These are phyloP conservation scores for Sander vitreus DNA, from an alignment of 2,113 vertebrate genomes.

Conservation along the genomic window DNA sequence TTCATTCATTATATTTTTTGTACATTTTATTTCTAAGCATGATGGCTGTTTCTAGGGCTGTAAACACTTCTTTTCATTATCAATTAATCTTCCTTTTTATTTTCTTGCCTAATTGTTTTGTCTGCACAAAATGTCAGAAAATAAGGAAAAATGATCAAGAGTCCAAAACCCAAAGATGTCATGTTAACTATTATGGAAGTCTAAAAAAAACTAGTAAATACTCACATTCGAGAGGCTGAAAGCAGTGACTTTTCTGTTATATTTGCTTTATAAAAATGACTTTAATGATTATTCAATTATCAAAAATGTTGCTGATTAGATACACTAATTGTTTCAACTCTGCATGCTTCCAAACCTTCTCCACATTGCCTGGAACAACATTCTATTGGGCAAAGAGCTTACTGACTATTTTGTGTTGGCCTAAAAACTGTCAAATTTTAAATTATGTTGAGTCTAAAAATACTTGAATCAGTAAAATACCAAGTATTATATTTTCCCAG, in stretches of 20 bases:
- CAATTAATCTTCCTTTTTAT: background rate
- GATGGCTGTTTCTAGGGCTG: background rate
- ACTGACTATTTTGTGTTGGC: background rate
- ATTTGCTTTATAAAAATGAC: too few species aligned
- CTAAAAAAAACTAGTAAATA: background rate
- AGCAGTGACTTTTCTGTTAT: background rate
- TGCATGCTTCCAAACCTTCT: background rate
- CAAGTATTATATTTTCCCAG: background rate
- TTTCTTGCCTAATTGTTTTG: background rate
- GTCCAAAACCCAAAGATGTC: background rate
- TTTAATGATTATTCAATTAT: too few species aligned
- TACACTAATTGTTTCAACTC: background rate
- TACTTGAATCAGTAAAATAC: background rate
- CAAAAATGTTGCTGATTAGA: too few species aligned
- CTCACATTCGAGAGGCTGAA: background rate
- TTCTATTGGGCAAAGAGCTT: background rate
- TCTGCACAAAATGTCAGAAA: background rate
- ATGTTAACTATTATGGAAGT: background rate
- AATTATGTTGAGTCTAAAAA: background rate
- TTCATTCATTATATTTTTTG: background rate
- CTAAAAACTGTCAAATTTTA: background rate
- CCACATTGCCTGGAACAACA: background rate
- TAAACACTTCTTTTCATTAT: background rate
- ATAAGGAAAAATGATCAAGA: background rate
- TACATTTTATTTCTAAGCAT: background rate